Base-by-base conservation (phyloP, 2,113 vertebrate species). In the Fregetta grallaria region DNA sequence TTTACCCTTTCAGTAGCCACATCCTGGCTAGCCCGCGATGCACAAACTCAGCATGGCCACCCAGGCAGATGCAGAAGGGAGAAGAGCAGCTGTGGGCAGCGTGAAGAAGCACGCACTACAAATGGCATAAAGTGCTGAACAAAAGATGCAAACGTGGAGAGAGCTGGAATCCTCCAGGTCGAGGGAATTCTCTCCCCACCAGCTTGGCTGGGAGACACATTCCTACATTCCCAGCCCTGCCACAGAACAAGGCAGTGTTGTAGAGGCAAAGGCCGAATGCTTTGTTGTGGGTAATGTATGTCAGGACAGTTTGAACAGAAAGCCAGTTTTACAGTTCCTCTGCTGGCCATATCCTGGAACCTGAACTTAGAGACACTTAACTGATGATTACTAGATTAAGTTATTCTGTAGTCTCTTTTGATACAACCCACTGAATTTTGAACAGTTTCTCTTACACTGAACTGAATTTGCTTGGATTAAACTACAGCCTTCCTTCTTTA, bases 121-220 rank as follows among this genome's bases (percentile, higher is more conserved):
- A 81, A 84, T 27, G 56, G 65, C 61, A 32, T 14, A 49, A 80
- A 74, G 22, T 15, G n/a, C 40, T 2, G 11, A 59, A 92, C 62
- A 47, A 88, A 90, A 86, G 90, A 94, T 58, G 55, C 59, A 92
- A 79, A 55, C 8, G 0, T 25, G 63, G 81, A 88, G 32, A 58
- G 67, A 47, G 63, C 55, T 71, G 38, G 26, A 77, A 66, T 95
- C 42, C 36, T 92, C 65, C 79, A 94, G 79, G 95, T 95, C 7
- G 1, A 90, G 82, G 83, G 86, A 91, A 96, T 67, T 95, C 86
- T 90, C 47, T 90, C 74, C 49, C 74, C 75, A 93, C 26, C 72
- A 96, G 23, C 52, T 59, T 95, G 96, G 95, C 94, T 63, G 17
- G 17, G 27, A 90, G 84, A 94, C 88, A 91, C 90, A 88, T 96